A percentile compares a stretch with the other conserved stretches of the same genome.
Conservation (phyloP, 1,140 invertebrate species). For the Orchesella cincta region DNA sequence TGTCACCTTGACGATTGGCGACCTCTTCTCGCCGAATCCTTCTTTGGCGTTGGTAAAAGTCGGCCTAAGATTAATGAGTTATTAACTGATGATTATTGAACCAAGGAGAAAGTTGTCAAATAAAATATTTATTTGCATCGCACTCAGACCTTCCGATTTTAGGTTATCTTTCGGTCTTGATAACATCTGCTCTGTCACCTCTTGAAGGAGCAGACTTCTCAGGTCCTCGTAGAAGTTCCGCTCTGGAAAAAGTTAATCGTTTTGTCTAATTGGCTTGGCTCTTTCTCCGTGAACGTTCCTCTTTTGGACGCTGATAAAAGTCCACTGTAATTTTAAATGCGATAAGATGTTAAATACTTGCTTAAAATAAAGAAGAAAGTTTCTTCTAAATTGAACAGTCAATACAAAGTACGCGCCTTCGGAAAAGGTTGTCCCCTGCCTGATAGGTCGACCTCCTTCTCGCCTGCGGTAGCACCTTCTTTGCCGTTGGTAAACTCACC, state of each 20-base stretch:
- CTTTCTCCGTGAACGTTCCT: slow-evolving; percentile 56
- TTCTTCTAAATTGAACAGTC: neutral
- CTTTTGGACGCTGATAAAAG: slow-evolving; percentile 46
- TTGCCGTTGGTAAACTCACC: neutral
- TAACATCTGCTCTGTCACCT: slow-evolving; percentile 54
- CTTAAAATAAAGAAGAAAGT: neutral
- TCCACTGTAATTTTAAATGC: slow-evolving; percentile 44
- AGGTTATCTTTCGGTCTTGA: slow-evolving; percentile 67
- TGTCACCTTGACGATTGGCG: slow-evolving; percentile 63
- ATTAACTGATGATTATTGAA: too few relatives aligned
- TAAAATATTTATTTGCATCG: too few relatives aligned
- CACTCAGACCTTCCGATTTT: too few relatives aligned
- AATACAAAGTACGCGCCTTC: slow-evolving; percentile 57
- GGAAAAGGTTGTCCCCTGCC: slow-evolving; percentile 61
- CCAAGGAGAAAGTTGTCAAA: too few relatives aligned
- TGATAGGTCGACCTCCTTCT: slow-evolving; percentile 52
- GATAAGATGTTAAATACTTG: neutral
- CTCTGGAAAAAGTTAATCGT: slow-evolving; percentile 56
- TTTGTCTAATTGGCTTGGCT: slow-evolving; percentile 58
- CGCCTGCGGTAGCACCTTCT: neutral
- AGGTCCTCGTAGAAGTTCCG: slow-evolving; percentile 28
- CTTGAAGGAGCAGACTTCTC: slow-evolving; percentile 35
- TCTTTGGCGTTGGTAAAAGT: slow-evolving; percentile 40
- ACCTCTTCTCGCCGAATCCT: slow-evolving; percentile 56
- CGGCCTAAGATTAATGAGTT: too few relatives aligned